A percentile compares a stretch with the other conserved stretches of the same genome.
Conservation (phyloP, 2,888 invertebrate species). For the Tachina fera region DNA sequence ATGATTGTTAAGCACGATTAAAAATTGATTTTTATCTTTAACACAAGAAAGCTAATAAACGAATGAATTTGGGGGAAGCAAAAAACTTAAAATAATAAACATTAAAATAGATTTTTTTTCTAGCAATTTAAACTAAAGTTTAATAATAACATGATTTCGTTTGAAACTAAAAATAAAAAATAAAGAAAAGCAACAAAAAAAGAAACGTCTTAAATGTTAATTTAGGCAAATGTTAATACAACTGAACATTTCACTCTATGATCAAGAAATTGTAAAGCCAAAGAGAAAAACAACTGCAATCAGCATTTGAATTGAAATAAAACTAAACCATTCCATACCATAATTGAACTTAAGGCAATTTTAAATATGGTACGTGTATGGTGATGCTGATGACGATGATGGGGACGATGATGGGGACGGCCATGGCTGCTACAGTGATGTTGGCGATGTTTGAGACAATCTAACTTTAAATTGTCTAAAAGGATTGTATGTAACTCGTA, state of each 20-base stretch:
- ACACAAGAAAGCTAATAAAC: slow-evolving; percentile 52
- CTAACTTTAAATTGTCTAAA: slow-evolving; percentile 63
- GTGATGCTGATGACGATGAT: slow-evolving; percentile 46
- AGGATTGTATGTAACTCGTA: slow-evolving; percentile 68
- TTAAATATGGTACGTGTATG: slow-evolving; percentile 72
- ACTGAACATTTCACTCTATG: slow-evolving; percentile 66
- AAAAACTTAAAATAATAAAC: slow-evolving; percentile 54
- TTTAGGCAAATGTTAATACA: slow-evolving; percentile 66
- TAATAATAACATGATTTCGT: slow-evolving; percentile 55
- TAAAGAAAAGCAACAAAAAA: not conserved
- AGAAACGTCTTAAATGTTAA: slow-evolving; percentile 56
- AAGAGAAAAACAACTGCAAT: slow-evolving; percentile 22
- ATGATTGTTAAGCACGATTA: slow-evolving; percentile 63
- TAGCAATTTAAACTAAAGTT: slow-evolving; percentile 59
- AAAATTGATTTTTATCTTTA: slow-evolving; percentile 63
- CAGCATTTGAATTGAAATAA: slow-evolving; percentile 53
- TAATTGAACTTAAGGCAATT: slow-evolving; percentile 70
- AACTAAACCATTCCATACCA: slow-evolving; percentile 63
- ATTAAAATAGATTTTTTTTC: slow-evolving; percentile 57
- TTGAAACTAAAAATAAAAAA: slow-evolving; percentile 11
- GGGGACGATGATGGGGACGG: slow-evolving; percentile 38
- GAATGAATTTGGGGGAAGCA: slow-evolving; percentile 41
- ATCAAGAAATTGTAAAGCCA: slow-evolving; percentile 46
- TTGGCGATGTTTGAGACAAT: slow-evolving; percentile 55
- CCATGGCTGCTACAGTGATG: slow-evolving; percentile 40